Evolutionary conservation across 1,140 invertebrate genomes (phyloP), one percentile per base, ranked within the genome.

Genomic region (Campodea augens): DNA sequence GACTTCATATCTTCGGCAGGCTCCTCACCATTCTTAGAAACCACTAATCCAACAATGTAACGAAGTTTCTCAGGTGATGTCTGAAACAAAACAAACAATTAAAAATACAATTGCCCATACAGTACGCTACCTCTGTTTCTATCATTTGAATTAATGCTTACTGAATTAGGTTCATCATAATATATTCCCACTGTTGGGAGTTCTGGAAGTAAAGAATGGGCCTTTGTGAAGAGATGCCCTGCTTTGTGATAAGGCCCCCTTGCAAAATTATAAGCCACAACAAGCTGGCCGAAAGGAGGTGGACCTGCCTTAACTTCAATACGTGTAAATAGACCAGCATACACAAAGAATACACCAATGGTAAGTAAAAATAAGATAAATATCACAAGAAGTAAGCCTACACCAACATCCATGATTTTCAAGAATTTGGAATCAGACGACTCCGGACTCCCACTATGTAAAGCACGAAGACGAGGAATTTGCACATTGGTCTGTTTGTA

Each of bases 141-240:
- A 40, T 29, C 22, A 10, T 20, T 15, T 38, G 4, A 13, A 38
- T 29, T 12, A 3, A 24, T 32, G 7, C 52, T 52, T 55, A 66
- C 64, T 55, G 56, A 51, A 41, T 62, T 52, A 0, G 65, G 64
- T 49, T 67, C 60, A 45, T 67, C 65, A 50, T 67, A 67, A 51
- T 64, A 66, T 5, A 67, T 54, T n/a, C 64, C 64, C 20, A 67
- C 44, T 20, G 51, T 54, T 41, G 55, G 57, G 39, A 59, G 54
- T 19, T 58, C 44, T 4, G 64, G 62, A 18, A 54, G 52, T n/a
- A 63, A 44, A 10, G 47, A 51, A 29, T 57, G 54, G 1, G 56
- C 52, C 51, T 66, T 59, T 1, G 60, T 60, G 50, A 65, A 67
- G 7, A 62, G 39, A 4, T 53, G 51, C 7, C 65, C 63, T 25